Conservation (phyloP, 2,797 vertebrate species). For the Tenualosa ilisha region DNA sequence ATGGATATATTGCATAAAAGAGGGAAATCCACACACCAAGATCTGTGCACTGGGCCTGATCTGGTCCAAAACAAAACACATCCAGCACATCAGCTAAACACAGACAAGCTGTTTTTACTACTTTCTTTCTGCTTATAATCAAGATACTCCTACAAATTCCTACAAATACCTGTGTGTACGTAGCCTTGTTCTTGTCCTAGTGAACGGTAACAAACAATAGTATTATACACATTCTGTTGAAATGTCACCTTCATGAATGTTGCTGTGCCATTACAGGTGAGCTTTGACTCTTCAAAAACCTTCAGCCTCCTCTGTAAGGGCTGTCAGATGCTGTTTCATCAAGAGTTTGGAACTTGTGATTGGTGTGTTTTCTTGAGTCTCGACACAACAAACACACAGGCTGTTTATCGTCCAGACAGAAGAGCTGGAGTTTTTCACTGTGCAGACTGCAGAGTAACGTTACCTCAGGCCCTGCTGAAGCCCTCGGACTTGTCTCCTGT, state of each 20-base stretch:
- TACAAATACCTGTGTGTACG: too few relatives aligned
- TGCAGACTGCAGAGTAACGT: neutral
- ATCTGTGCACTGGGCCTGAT: too few relatives aligned
- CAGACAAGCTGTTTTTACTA: too few relatives aligned
- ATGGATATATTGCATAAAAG: too few relatives aligned
- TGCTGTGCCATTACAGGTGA: neutral
- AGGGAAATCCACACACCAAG: too few relatives aligned
- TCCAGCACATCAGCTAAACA: too few relatives aligned
- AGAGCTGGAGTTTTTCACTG: neutral
- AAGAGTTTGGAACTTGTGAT: neutral
- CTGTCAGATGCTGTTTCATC: neutral
- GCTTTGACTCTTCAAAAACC: neutral
- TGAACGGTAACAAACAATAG: too few relatives aligned
- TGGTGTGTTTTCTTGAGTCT: neutral
- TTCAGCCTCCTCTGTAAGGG: neutral
- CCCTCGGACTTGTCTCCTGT: neutral
- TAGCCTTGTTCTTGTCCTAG: too few relatives aligned
- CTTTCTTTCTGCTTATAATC: too few relatives aligned
- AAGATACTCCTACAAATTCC: too few relatives aligned
- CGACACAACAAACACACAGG: neutral
- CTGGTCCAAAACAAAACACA: too few relatives aligned
- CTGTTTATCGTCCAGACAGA: neutral
- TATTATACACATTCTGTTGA: too few relatives aligned
- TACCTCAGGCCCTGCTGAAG: neutral
- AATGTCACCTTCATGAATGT: neutral